phyloP scores from a whole-genome alignment of 2,797 vertebrate genomes.

The Acrossocheilus fasciatus region DNA sequence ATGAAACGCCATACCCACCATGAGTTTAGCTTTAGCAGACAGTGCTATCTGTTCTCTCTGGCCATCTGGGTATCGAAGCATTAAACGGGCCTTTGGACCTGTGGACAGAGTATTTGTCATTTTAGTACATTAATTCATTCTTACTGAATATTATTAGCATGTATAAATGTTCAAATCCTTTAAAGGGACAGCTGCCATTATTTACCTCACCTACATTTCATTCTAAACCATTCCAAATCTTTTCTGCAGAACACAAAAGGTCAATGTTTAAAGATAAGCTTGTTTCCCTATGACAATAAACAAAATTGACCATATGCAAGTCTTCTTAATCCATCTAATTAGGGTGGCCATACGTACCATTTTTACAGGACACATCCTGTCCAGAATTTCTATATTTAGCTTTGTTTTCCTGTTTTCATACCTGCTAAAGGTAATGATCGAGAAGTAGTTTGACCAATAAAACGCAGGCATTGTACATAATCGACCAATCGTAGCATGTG shows the following conservation, averaged over 20 bases:
- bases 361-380: too few species aligned
- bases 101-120: slow-evolving; percentile 34
- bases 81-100: slow-evolving; percentile 98
- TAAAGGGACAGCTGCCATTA: background rate
- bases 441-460: too few species aligned
- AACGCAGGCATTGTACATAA: too few species aligned
- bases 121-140: background rate
- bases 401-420: too few species aligned
- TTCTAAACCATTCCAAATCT: background rate
- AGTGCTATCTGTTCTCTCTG: slow-evolving; percentile 97
- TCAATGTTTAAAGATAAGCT: background rate
- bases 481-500: too few species aligned
- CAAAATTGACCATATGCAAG: background rate
- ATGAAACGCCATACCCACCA: slow-evolving; percentile 77
- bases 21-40: slow-evolving; percentile 94
- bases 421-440: too few species aligned
- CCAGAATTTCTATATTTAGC: too few species aligned
- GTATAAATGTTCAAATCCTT: background rate
- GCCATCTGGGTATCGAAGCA: slow-evolving; percentile 98
- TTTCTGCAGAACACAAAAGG: background rate
- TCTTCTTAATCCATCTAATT: background rate
- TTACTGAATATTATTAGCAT: background rate
- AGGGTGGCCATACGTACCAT: too few species aligned
- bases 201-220: background rate
- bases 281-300: background rate